Base-by-base conservation (phyloP, 1,140 invertebrate species). In the Drosophila funebris region DNA sequence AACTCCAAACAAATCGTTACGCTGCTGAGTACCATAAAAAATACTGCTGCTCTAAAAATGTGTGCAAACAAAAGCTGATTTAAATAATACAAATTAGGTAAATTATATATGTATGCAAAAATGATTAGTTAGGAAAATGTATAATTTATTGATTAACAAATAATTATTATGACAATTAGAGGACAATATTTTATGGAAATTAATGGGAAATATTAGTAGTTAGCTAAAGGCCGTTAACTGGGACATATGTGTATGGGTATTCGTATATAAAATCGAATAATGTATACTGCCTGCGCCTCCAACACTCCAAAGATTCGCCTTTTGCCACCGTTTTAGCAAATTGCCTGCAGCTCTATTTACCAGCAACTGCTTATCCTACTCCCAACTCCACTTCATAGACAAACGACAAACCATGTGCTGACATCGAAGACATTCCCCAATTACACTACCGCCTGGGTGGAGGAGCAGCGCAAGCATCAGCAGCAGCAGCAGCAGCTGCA, bases 381-480 rank as follows among this genome's bases (percentile, higher is more conserved):
- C 22, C 24, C 41, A 43, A 41, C 22, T 60, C 29, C 57, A 60
- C 29, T 60, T 6, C 57, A 33, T 52, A 52, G 48, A 52, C 48
- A 13, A 52, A 1, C 46, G 13, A 5, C 20, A n/a, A 24, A 20
- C 20, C 20, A 24, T n/a, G 7, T 9, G 39, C 0, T 18, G 39
- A 20, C 14, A 7, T 4, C 39, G 9, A 43, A 16, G 6, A 9
- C 16, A 1, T 7, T 4, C 4, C 18, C 16, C 33, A 11, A 13
- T 8, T 11, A 48, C 14, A 43, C 16, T 18, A 68, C 33, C 22
- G 7, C 8, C 39, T 62, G 58, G 66, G 24, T 36, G 58, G 58
- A 53, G 1, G 48, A 69, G 16, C 66, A 62, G 18, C 66, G 20
- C 1, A 60, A 44, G 29, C 58, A 13, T 5, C 44, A 50, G 16